Evolutionary conservation across 2,797 vertebrate genomes (phyloP), one percentile per base, ranked within the genome.

Genomic region (Betta splendens): DNA sequence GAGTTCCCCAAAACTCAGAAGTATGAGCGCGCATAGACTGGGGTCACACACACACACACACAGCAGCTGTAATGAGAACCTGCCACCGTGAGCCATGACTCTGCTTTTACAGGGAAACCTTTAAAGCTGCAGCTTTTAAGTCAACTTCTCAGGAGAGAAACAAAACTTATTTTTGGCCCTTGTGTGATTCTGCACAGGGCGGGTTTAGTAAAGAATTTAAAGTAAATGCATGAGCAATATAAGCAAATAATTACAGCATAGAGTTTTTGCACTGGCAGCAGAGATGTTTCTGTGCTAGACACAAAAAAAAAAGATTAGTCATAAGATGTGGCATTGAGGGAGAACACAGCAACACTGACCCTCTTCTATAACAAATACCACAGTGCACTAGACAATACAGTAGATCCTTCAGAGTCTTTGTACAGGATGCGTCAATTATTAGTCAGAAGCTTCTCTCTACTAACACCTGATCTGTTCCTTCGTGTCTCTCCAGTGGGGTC

Each of bases 41-140:
- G 22, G 77, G 38, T 50, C 67, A 28, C 9, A 51, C 60, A 66
- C 65, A 43, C 31, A 37, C 52, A 50, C 58, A 36, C 60, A 57
- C 44, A 45, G 43, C 73, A n/a, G n/a, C 69, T 73, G 77, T 79
- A 69, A 31, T 23, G 38, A 64, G 37, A 40, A 56, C 33, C 61
- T 40, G 31, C 57, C 50, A 75, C 64, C 54, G 64, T 35, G 58
- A 74, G 17, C 17, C 22, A 25, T 3, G 44, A 42, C 31, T 65
- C 44, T 55, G 47, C 46, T 55, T 52, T 62, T 5, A 67, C 29
- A 52, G 38, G n/a, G 16, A 50, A 55, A 46, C 25, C 12, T 39
- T n/a, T 36, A 36, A 36, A 17, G n/a, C n/a, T 9, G 9, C 3
- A 9, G 18, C 21, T 44, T 18, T 11, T 13, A 36, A 53, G 23